Conservation (phyloP, 2,888 invertebrate genomes). For the Pediacus dermestoides region DNA sequence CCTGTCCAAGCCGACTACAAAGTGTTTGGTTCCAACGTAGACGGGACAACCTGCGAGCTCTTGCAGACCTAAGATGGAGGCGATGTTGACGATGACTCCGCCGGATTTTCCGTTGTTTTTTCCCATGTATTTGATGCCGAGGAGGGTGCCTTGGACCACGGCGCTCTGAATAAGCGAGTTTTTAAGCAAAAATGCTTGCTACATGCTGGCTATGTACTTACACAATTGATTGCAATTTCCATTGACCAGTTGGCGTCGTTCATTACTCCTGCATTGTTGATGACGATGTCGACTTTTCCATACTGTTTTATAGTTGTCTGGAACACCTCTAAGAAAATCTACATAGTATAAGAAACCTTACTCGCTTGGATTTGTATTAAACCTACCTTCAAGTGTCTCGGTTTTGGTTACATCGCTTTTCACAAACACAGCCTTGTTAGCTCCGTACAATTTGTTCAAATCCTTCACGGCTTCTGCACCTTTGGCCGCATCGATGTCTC, state of each 20-base stretch:
- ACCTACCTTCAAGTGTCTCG: constrained; percentile 66
- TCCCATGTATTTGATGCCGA: constrained; percentile 59
- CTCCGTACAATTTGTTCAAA: constrained; percentile 61
- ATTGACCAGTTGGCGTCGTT: constrained; percentile 74
- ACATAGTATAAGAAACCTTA: not conserved
- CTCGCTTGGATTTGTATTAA: constrained; percentile 5
- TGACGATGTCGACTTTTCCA: constrained; percentile 53
- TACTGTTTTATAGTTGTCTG: constrained; percentile 41
- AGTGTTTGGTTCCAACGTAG: constrained; percentile 60
- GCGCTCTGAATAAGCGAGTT: constrained; percentile 42
- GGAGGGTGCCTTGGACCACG: constrained; percentile 51
- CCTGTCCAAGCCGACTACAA: constrained; percentile 54
- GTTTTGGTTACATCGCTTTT: constrained; percentile 71
- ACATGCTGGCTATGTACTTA: constrained; percentile 33
- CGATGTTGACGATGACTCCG: constrained; percentile 65
- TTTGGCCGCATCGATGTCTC: constrained; percentile 34
- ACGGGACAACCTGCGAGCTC: constrained; percentile 55
- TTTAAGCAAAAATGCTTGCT: constrained; percentile 1
- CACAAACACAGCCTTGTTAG: constrained; percentile 65
- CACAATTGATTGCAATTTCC: constrained; percentile 57
- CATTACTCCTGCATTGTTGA: constrained; percentile 77
- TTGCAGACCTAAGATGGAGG: constrained; percentile 59
- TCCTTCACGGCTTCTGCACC: constrained; percentile 63
- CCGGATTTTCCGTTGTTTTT: constrained; percentile 59
- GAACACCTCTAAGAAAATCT: constrained; percentile 47